Evolutionary conservation across 2,797 vertebrate genomes (phyloP).

Genomic region (Muscicapa comitata): DNA sequence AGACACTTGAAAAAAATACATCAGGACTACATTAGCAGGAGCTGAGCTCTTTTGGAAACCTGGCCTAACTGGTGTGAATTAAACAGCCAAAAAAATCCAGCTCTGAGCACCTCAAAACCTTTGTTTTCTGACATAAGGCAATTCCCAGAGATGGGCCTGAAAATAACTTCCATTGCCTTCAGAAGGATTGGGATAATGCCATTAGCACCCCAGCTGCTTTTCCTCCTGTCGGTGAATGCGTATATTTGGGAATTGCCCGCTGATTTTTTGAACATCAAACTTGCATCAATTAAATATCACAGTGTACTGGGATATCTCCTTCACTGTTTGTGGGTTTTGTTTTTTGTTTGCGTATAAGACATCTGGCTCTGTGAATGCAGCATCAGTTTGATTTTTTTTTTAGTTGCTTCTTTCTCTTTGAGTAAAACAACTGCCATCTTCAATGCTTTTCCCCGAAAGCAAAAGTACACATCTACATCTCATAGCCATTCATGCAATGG

Average conservation of each 20-base stretch:
- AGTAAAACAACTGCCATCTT: background rate
- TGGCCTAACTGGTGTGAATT: background rate
- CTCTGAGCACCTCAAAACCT: background rate
- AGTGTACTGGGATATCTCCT: background rate
- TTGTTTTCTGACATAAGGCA: background rate
- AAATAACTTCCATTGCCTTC: constrained; percentile 8
- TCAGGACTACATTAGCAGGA: background rate
- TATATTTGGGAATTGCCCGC: background rate
- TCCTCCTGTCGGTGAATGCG: background rate
- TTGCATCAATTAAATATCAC: constrained; percentile 1
- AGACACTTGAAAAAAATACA: background rate
- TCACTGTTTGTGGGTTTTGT: background rate
- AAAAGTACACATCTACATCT: background rate
- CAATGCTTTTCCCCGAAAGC: background rate
- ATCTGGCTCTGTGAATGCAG: constrained; percentile 16
- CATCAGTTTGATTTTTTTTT: background rate
- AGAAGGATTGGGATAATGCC: constrained; percentile 20
- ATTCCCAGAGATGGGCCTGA: background rate
- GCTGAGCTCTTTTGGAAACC: background rate
- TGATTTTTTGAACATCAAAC: background rate
- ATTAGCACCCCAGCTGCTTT: constrained; percentile 3
- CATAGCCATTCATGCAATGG: background rate
- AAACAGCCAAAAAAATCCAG: background rate
- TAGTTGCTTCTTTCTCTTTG: background rate
- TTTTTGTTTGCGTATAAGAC: background rate